Evolutionary conservation across 2,113 vertebrate species (phyloP), one percentile per base, ranked within the genome.

Genomic region (Hypocryptadius cinnamomeus): DNA sequence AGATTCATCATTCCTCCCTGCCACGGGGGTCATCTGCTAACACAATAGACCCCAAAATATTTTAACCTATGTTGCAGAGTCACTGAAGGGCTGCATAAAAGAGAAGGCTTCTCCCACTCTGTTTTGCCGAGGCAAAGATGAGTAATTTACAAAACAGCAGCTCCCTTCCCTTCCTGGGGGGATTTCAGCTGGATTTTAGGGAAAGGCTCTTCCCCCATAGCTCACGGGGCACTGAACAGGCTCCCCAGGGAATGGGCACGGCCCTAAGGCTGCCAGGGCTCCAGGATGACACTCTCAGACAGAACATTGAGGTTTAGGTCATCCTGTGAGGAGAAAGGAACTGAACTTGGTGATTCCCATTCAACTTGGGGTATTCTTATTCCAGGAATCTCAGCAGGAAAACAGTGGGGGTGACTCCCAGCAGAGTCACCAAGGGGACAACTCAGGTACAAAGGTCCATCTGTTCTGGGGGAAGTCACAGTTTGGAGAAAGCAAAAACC

Each of bases 71-170:
- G 2, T 15, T 68, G 37, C 27, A 72, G 48, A 44, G 28, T 15
- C 48, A n/a, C 3, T 50, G 30, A 79, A 59, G 24, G 48, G 25
- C 48, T 11, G 6, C 20, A 25, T 2, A 20, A 39, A 65, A 70
- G 37, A 35, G 31, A 31, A 42, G 11, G 9, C 13, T 85, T 50
- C 53, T 42, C 82, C 31, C 82, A 68, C 53, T 68, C 53, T 27
- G 35, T 18, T 25, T 20, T 66, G 31, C 35, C 50, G 61, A 73
- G 48, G 69, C 23, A 47, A 73, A 64, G 18, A 40, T 73, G 50
- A 50, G 31, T 8, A 31, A 66, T 50, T 27, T 7, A 6, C 0
- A 3, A 15, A 13, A 24, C 0, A 42, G 31, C 1, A 35, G 44
- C 61, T 59, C 13, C 37, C 20, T 59, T 85, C 61, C 21, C 31